These are phyloP conservation scores for Drosophila baimaii DNA, from an alignment of 1,140 invertebrate species.

Conservation along the genomic window DNA sequence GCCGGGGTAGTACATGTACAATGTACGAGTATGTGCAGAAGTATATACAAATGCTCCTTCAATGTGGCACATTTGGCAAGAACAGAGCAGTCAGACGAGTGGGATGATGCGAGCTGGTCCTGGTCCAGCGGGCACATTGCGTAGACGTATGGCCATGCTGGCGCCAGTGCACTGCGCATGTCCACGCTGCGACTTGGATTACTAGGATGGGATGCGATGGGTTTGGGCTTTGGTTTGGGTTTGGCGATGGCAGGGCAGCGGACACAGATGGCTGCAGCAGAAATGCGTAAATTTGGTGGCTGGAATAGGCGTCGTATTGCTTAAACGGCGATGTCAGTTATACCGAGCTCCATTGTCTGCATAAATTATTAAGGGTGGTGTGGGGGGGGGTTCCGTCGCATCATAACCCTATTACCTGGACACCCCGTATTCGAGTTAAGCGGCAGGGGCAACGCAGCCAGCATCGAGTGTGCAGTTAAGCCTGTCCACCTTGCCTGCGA, in stretches of 20 bases:
- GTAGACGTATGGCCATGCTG: slow-evolving; percentile 33
- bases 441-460: background rate
- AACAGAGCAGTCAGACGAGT: slow-evolving; percentile 23
- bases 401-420: background rate
- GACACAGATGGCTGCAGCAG: slow-evolving; percentile 45
- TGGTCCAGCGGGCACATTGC: slow-evolving; percentile 32
- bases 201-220: background rate
- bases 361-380: background rate
- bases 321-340: slow-evolving; percentile 12
- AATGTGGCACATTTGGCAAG: slow-evolving; percentile 42
- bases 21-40: background rate
- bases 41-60: slow-evolving; percentile 8
- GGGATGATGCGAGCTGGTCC: slow-evolving; percentile 28
- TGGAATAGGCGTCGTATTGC: slow-evolving; percentile 38
- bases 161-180: slow-evolving; percentile 52
- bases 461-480: background rate
- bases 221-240: background rate
- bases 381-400: background rate
- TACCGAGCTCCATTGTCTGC: background rate
- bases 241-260: slow-evolving; percentile 5
- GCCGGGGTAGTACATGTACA: too few species aligned
- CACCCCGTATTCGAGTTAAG: background rate
- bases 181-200: slow-evolving; percentile 16
- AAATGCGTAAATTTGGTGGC: slow-evolving; percentile 61
- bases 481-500: background rate